A percentile compares a stretch with the other conserved stretches of the same genome.
Conservation (phyloP, 2,797 vertebrate genomes). For the Clarias platycephalus region DNA sequence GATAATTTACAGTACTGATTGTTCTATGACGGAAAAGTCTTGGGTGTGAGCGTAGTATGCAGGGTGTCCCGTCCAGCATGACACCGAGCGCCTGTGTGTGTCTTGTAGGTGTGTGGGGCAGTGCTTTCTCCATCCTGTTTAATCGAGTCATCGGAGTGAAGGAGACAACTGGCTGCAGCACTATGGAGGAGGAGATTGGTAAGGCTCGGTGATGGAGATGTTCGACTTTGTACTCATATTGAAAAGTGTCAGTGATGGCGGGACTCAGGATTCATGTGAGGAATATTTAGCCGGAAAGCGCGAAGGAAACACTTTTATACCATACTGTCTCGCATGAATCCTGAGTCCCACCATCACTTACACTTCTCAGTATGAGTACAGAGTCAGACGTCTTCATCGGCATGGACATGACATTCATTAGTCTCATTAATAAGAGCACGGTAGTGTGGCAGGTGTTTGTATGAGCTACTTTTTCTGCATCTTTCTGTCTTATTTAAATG, state of each 20-base stretch:
- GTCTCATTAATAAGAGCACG: neutral
- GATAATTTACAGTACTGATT: neutral
- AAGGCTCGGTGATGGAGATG: slow-evolving; percentile 48
- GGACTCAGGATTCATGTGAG: neutral
- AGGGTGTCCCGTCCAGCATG: neutral
- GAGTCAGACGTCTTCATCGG: neutral
- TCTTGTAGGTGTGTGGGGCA: slow-evolving; percentile 92
- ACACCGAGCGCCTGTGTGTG: neutral
- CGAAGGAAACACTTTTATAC: too few species aligned
- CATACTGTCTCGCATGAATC: neutral
- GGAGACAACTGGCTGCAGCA: slow-evolving; percentile 77
- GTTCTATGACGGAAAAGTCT: neutral
- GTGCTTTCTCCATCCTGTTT: slow-evolving; percentile 97
- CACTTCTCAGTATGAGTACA: neutral
- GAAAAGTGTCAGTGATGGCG: neutral
- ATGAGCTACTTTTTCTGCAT: neutral
- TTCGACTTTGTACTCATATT: neutral
- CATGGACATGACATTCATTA: neutral
- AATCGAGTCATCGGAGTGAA: slow-evolving; percentile 95
- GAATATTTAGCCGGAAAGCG: neutral
- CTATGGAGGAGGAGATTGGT: slow-evolving; percentile 99
- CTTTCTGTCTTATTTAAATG: neutral
- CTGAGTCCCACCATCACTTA: neutral
- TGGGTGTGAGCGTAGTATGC: neutral
- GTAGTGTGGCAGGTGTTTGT: neutral